These are phyloP conservation scores for Rhinogobius similis DNA, from an alignment of 2,113 vertebrate species.

Conservation along the genomic window DNA sequence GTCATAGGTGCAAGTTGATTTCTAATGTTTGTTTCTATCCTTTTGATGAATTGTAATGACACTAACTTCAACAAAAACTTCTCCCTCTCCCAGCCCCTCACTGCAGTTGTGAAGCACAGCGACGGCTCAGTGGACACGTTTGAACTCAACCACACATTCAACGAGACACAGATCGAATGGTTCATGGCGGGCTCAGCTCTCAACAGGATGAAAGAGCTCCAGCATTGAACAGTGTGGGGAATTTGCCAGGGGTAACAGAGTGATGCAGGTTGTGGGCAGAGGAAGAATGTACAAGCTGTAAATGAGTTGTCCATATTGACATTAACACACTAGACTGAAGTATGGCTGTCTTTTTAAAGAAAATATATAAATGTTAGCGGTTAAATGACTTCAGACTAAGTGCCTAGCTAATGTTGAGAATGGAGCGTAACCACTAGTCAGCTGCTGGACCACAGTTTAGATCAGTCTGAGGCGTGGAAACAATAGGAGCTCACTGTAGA, in stretches of 20 bases:
- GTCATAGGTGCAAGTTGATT: no score
- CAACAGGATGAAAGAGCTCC: slow-evolving; percentile 96
- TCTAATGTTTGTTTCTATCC: no score
- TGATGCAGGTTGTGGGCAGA: slow-evolving; percentile 13
- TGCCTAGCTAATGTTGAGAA: slow-evolving; percentile 33
- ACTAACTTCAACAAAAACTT: neutral
- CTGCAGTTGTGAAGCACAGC: slow-evolving; percentile 89
- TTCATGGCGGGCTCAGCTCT: slow-evolving; percentile 94
- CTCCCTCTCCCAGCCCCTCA: slow-evolving; percentile 79
- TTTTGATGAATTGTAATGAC: neutral
- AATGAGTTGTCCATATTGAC: slow-evolving; percentile 32
- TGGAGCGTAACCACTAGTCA: slow-evolving; percentile 24
- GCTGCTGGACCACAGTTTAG: slow-evolving; percentile 22
- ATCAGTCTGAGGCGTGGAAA: slow-evolving; percentile 17
- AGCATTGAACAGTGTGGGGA: slow-evolving; percentile 58
- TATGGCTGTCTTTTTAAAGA: neutral
- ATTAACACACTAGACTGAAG: slow-evolving; percentile 31
- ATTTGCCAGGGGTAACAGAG: slow-evolving; percentile 5
- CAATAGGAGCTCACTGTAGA: slow-evolving; percentile 5
- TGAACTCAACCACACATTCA: slow-evolving; percentile 93
- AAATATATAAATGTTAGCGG: neutral
- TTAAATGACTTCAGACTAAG: slow-evolving; percentile 14
- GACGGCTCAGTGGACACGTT: slow-evolving; percentile 90
- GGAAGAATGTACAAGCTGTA: slow-evolving; percentile 21
- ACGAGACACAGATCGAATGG: slow-evolving; percentile 96